phyloP scores from a whole-genome alignment of 2,797 vertebrate species.

The Pantherophis vulpinus region DNA sequence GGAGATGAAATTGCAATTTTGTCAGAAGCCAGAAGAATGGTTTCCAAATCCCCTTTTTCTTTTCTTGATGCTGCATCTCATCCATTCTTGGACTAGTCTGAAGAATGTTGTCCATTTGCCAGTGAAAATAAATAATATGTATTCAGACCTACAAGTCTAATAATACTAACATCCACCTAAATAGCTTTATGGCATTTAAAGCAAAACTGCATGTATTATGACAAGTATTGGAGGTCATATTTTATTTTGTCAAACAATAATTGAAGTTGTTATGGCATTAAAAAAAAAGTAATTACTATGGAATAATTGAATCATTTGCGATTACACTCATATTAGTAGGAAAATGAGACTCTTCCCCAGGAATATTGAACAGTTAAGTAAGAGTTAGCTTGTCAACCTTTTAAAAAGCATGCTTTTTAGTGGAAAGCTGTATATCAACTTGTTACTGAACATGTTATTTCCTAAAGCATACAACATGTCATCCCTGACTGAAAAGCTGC shows the following conservation, averaged over 20 bases:
- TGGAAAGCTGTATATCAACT: constrained; percentile 56
- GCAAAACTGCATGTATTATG: not conserved
- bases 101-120: not conserved
- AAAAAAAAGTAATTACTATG: not conserved
- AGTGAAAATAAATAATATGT: not conserved
- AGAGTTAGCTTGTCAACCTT: constrained; percentile 9
- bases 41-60: not conserved
- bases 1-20: not conserved
- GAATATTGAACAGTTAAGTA: not conserved
- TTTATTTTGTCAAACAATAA: not conserved
- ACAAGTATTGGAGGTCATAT: not conserved
- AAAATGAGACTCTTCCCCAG: fast-evolving
- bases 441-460: constrained; percentile 58
- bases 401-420: constrained; percentile 38
- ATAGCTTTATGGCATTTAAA: not conserved
- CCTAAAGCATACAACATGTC: constrained; percentile 28
- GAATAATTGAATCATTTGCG: not conserved
- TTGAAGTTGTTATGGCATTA: not conserved
- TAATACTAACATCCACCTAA: not conserved
- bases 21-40: not conserved
- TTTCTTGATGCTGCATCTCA: not conserved
- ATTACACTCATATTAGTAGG: not conserved
- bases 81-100: not conserved
- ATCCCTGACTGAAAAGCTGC: constrained; percentile 58
- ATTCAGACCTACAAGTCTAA: not conserved